phyloP scores from a whole-genome alignment of 2,888 invertebrate genomes.

The Caenorhabditis virilis region DNA sequence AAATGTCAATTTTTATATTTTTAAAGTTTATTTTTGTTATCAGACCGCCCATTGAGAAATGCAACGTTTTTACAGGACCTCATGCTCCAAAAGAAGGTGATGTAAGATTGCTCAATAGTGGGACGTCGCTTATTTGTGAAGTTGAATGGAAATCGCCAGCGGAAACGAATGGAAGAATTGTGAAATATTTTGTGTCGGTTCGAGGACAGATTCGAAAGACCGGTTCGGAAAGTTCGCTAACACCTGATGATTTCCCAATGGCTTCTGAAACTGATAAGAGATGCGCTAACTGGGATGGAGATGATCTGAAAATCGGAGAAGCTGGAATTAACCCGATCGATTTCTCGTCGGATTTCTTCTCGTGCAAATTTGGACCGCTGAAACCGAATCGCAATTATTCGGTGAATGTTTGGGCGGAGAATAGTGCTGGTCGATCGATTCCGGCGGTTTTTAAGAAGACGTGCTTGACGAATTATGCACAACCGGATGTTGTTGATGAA shows the following conservation, averaged over 20 bases:
- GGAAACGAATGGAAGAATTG: constrained; percentile 59
- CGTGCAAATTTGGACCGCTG: constrained; percentile 66
- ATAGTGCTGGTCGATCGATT: constrained; percentile 57
- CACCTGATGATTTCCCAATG: constrained; percentile 52
- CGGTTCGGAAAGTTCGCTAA: constrained; percentile 38
- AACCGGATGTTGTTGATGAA: constrained; percentile 57
- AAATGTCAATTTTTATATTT: no score
- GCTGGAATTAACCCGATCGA: constrained; percentile 53
- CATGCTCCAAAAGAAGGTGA: constrained; percentile 58
- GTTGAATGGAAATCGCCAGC: constrained; percentile 65
- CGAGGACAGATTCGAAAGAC: constrained; percentile 52
- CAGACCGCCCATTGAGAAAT: no score
- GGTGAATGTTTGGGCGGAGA: constrained; percentile 67
- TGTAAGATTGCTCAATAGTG: constrained; percentile 53
- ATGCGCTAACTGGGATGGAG: constrained; percentile 63
- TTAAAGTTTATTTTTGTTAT: no score
- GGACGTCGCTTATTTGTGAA: constrained; percentile 56
- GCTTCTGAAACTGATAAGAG: constrained; percentile 46
- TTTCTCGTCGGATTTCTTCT: constrained; percentile 54
- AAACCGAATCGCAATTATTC: constrained; percentile 68
- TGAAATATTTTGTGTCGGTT: constrained; percentile 59
- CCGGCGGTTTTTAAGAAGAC: constrained; percentile 51
- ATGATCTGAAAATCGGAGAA: constrained; percentile 36
- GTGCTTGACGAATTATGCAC: constrained; percentile 63
- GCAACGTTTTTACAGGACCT: constrained; percentile 57